Evolutionary conservation across 2,888 invertebrate genomes (phyloP), one percentile per base, ranked within the genome.

Genomic region (Sphinx pinastri): DNA sequence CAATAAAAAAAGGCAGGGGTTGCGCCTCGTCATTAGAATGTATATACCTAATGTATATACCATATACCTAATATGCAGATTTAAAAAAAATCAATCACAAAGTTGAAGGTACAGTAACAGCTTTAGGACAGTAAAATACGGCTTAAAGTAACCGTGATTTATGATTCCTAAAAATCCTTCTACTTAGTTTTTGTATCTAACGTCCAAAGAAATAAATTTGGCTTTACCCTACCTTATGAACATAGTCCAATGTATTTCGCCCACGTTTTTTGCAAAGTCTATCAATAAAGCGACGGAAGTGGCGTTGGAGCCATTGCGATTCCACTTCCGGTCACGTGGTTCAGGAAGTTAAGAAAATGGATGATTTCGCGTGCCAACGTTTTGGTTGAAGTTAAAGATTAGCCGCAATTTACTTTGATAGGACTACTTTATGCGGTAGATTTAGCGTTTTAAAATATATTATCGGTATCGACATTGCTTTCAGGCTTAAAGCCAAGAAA

Each of bases 301-400:
- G 71, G 71, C 57, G 71, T 71, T 68, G 75, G 74, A 77, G 77
- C 73, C 78, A 81, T 77, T 73, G 74, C 75, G 70, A 72, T 74
- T 82, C 76, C 71, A 75, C 80, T 82, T 83, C 81, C 81, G 80
- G 77, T 82, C 79, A 81, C 81, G 82, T 82, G 73, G 71, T 74
- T 74, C 69, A 68, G 68, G 58, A 66, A 69, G 72, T 54, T 70
- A 52, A 67, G 71, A 71, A 73, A 72, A 71, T 60, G 73, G 67
- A 72, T 75, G 72, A 73, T 14, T 68, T 67, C 69, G 70, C 71
- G 69, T 73, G 70, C 71, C 71, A 73, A 71, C n/a, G 58, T 71
- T 58, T 58, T 68, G 54, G 38, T 55, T 68, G 67, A 38, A 38
- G 68, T 67, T 69, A 31, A 59, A 57, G 68, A 68, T 68, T 73